Evolutionary conservation across 2,888 invertebrate species (phyloP).

Genomic region (Nemoura dubitans): DNA sequence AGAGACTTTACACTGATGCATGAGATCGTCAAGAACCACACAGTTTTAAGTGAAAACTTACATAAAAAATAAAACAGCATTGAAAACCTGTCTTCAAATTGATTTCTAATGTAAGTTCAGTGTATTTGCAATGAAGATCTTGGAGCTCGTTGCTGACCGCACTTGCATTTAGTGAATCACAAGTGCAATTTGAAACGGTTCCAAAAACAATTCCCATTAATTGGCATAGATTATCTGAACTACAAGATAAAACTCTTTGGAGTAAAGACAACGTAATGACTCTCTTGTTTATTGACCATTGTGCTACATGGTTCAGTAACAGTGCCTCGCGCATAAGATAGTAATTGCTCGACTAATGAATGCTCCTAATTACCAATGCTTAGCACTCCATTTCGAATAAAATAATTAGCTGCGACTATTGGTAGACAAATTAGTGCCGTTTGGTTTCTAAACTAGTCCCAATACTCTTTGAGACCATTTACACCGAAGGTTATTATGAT

Average conservation of each 20-base stretch:
- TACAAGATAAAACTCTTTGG: not conserved
- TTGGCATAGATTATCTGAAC: constrained; percentile 12
- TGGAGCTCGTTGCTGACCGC: not conserved
- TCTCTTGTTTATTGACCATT: not conserved
- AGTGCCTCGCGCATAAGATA: not conserved
- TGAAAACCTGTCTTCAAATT: no score
- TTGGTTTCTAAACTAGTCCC: not conserved
- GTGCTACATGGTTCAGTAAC: not conserved
- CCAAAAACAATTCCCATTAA: not conserved
- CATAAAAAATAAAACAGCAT: no score
- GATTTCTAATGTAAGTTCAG: no score
- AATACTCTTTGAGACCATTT: not conserved
- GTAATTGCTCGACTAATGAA: not conserved
- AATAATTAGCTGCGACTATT: not conserved
- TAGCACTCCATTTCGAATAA: not conserved
- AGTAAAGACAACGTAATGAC: not conserved
- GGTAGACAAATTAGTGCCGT: not conserved
- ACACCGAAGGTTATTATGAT: no score
- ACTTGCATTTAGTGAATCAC: not conserved
- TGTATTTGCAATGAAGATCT: not conserved
- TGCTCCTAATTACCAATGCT: not conserved
- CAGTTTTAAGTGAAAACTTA: no score
- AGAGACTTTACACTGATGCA: no score
- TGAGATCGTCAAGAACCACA: no score
- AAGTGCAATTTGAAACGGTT: not conserved